These are phyloP conservation scores for Psettodes erumei DNA, from an alignment of 2,113 vertebrate species.

Conservation along the genomic window DNA sequence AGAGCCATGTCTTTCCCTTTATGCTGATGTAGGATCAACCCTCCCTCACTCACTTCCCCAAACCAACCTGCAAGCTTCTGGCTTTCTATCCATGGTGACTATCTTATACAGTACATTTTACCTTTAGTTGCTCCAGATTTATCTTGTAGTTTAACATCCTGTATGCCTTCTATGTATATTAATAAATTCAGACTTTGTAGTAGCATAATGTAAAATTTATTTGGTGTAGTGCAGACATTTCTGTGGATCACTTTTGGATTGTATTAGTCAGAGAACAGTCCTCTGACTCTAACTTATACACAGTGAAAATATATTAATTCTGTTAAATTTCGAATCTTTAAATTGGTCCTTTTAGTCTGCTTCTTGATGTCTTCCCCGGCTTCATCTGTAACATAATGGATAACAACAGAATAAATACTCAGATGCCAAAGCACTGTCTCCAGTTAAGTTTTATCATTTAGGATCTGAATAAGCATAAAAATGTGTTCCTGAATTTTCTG, in stretches of 20 bases:
- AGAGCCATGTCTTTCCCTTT: conserved; percentile 66
- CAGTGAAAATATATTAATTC: neutral
- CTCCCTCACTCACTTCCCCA: conserved; percentile 66
- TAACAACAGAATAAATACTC: neutral
- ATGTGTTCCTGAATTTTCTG: neutral
- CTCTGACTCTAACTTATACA: neutral
- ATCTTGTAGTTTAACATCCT: conserved; percentile 15
- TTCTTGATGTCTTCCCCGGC: neutral
- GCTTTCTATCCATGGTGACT: conserved; percentile 82
- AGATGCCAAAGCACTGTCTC: conserved; percentile 43
- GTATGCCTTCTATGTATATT: neutral
- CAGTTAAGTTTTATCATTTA: neutral
- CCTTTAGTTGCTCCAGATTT: conserved; percentile 19
- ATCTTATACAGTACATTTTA: conserved; percentile 53
- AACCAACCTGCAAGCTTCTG: conserved; percentile 73
- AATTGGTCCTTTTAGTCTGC: too few relatives aligned
- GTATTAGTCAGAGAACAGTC: too few relatives aligned
- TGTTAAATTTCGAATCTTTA: neutral
- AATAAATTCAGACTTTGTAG: neutral
- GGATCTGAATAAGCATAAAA: neutral
- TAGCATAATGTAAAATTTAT: neutral
- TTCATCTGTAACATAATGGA: neutral
- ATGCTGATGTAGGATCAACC: conserved; percentile 73
- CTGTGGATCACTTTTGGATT: conserved; percentile 30
- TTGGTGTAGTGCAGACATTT: conserved; percentile 22